Evolutionary conservation across 2,888 invertebrate species (phyloP).

Genomic region (Acanthosoma haemorrhoidale): DNA sequence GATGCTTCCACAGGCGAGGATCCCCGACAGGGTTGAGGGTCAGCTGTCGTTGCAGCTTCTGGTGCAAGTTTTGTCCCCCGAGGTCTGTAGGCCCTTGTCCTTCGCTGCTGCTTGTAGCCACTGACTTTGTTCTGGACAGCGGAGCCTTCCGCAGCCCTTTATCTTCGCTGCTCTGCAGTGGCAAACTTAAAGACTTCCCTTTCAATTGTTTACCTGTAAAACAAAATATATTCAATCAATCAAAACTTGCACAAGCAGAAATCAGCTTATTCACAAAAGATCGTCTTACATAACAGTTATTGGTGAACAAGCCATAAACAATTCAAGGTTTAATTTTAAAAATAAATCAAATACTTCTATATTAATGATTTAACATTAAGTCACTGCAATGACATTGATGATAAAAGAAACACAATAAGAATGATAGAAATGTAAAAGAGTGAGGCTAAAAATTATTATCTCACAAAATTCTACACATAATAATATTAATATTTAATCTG

Average conservation of each 20-base stretch:
- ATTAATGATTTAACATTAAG: too few species aligned
- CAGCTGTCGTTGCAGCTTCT: slow-evolving; percentile 71
- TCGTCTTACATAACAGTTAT: too few species aligned
- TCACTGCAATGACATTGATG: too few species aligned
- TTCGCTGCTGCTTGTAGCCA: slow-evolving; percentile 31
- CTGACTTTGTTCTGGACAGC: slow-evolving; percentile 62
- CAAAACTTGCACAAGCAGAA: background rate
- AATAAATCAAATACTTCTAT: too few species aligned
- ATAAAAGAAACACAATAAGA: too few species aligned
- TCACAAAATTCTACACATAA: too few species aligned
- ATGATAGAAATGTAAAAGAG: too few species aligned
- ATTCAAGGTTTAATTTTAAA: too few species aligned
- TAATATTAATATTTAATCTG: too few species aligned
- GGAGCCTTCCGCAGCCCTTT: slow-evolving; percentile 53
- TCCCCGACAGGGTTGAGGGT: slow-evolving; percentile 76
- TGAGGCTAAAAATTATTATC: too few species aligned
- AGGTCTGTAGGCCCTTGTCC: slow-evolving; percentile 34
- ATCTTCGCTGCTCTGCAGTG: slow-evolving; percentile 46
- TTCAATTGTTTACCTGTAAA: slow-evolving; percentile 47
- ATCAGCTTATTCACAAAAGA: too few species aligned
- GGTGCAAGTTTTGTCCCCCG: slow-evolving; percentile 52
- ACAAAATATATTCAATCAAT: background rate
- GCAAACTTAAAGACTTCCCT: slow-evolving; percentile 51
- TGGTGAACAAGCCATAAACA: too few species aligned
- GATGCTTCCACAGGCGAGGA: slow-evolving; percentile 57